Percentiles rank a stretch among this genome's conserved stretches.
Evolutionary conservation across 2,113 vertebrate species (phyloP).

Genomic region (Casuarius casuarius): DNA sequence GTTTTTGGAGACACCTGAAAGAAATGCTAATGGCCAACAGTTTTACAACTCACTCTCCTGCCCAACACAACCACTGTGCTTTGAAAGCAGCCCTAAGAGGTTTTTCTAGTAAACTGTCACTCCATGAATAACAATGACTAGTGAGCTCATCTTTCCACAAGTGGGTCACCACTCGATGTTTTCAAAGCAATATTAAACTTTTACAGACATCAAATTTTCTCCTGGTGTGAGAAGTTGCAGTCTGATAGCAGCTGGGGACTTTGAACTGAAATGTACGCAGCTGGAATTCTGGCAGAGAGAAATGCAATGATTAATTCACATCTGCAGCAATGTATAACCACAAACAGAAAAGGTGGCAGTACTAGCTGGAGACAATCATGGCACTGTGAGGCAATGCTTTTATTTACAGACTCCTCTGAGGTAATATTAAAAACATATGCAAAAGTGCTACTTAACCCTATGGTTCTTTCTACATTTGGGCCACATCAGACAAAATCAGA

Average conservation of each 20-base stretch:
- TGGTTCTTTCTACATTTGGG: neutral
- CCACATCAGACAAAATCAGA: neutral
- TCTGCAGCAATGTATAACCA: neutral
- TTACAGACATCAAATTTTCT: neutral
- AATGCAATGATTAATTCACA: constrained; percentile 10
- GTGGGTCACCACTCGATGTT: constrained; percentile 6
- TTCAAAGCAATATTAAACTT: constrained; percentile 41
- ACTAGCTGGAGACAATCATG: neutral
- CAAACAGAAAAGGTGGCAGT: neutral
- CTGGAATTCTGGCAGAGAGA: constrained; percentile 5
- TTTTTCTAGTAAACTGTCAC: constrained; percentile 1
- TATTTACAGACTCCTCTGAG: constrained; percentile 24
- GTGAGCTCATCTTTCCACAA: constrained; percentile 20
- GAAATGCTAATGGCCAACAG: constrained; percentile 1
- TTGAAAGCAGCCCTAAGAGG: constrained; percentile 29
- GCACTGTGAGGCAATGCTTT: neutral
- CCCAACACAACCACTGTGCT: constrained; percentile 18
- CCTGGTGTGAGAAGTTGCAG: constrained; percentile 17
- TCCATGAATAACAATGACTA: neutral
- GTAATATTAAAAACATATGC: neutral
- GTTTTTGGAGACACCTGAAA: neutral
- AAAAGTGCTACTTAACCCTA: neutral
- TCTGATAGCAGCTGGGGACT: constrained; percentile 23
- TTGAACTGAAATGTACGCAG: constrained; percentile 28
- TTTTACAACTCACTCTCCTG: neutral